These are phyloP conservation scores for Henicopernis longicauda DNA, from an alignment of 2,113 vertebrate genomes.

Conservation along the genomic window DNA sequence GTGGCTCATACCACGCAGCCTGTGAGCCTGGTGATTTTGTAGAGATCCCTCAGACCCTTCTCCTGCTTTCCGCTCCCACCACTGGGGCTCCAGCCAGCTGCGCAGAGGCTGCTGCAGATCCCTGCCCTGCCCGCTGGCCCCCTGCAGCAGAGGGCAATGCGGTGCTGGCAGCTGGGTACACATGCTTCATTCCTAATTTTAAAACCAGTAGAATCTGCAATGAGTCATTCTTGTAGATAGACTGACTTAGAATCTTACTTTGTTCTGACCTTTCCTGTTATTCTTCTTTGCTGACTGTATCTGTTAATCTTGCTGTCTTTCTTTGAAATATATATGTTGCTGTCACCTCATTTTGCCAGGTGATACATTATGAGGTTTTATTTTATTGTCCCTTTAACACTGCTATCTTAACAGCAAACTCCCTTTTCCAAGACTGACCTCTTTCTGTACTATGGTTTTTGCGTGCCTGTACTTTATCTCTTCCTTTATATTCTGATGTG, in stretches of 20 bases:
- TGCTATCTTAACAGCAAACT: not conserved
- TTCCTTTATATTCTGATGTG: not conserved
- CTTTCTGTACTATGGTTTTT: not conserved
- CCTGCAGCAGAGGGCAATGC: not conserved
- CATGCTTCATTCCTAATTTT: not conserved
- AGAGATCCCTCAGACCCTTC: not conserved
- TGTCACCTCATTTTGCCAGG: conserved; percentile 17
- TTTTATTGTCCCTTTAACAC: not conserved
- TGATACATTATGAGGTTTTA: not conserved
- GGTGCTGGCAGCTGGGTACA: not conserved
- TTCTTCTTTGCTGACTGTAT: not conserved
- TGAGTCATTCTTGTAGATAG: not conserved
- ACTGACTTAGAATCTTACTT: not conserved
- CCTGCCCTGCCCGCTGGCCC: no score
- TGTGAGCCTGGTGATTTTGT: not conserved
- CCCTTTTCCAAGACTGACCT: not conserved
- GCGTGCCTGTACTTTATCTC: not conserved
- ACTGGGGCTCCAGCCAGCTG: fast-evolving
- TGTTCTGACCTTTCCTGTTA: not conserved
- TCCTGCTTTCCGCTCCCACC: not conserved
- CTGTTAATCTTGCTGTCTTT: conserved; percentile 4
- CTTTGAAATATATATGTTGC: not conserved
- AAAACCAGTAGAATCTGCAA: not conserved
- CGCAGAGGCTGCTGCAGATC: not conserved
- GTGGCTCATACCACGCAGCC: not conserved